phyloP scores from a whole-genome alignment of 1,140 invertebrate species.

The Bemisia tabaci region DNA sequence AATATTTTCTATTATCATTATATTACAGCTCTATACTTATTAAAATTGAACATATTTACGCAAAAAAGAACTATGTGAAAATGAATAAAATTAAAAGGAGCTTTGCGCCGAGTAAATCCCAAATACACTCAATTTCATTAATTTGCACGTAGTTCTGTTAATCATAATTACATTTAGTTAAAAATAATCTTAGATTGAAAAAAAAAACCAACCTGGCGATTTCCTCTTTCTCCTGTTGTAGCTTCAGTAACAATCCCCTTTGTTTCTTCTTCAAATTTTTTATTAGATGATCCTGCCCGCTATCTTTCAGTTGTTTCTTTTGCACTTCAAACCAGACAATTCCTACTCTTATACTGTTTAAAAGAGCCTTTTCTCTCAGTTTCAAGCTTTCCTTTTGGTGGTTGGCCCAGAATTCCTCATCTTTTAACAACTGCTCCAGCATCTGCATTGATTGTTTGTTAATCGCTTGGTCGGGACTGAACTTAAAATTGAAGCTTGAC shows the following conservation, averaged over 20 bases:
- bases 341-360: conserved; percentile 39
- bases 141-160: too few relatives aligned
- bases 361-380: conserved; percentile 38
- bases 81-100: too few relatives aligned
- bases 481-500: neutral
- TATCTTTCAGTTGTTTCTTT: conserved; percentile 35
- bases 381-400: conserved; percentile 38
- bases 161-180: too few relatives aligned
- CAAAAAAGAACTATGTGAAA: too few relatives aligned
- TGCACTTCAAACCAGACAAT: conserved; percentile 40
- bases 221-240: conserved; percentile 39
- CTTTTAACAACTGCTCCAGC: conserved; percentile 34
- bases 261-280: conserved; percentile 40
- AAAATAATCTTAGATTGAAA: too few relatives aligned
- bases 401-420: conserved; percentile 33
- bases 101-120: too few relatives aligned
- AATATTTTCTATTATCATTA: too few relatives aligned
- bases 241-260: conserved; percentile 34
- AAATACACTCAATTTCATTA: too few relatives aligned
- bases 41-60: too few relatives aligned
- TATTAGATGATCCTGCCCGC: conserved; percentile 35
- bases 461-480: neutral
- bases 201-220: conserved; percentile 32
- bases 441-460: conserved; percentile 16
- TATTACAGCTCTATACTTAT: too few relatives aligned